These are phyloP conservation scores for Gasterosteus nipponicus DNA, from an alignment of 2,113 vertebrate species.

Conservation along the genomic window DNA sequence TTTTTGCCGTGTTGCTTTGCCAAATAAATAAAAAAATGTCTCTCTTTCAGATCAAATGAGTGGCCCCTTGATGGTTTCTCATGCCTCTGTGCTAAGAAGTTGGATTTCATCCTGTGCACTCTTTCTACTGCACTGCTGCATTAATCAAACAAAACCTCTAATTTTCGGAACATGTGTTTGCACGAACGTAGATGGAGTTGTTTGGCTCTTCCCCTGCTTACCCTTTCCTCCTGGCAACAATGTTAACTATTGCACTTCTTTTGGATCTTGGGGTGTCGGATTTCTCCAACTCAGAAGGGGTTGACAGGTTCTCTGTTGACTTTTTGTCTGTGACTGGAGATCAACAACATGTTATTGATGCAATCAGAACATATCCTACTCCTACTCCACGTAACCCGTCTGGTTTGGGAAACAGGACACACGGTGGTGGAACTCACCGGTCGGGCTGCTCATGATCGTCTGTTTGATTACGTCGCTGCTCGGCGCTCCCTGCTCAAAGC, in stretches of 20 bases:
- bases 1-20: constrained; percentile 24
- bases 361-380: not conserved
- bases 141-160: not conserved
- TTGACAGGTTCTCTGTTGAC: constrained; percentile 46
- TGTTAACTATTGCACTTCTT: constrained; percentile 72
- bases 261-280: constrained; percentile 73
- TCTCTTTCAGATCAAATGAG: constrained; percentile 40
- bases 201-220: constrained; percentile 62
- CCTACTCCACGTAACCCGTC: not conserved
- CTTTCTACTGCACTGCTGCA: not conserved
- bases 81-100: constrained; percentile 20
- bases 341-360: constrained; percentile 5
- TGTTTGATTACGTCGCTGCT: constrained; percentile 90
- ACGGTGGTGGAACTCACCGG: constrained; percentile 76
- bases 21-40: constrained; percentile 45
- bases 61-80: constrained; percentile 11
- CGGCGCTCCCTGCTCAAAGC: constrained; percentile 84
- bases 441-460: constrained; percentile 86
- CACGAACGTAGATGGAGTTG: not conserved
- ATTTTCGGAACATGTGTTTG: not conserved
- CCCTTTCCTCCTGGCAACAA: constrained; percentile 84
- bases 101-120: constrained; percentile 1
- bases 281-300: constrained; percentile 45
- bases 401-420: not conserved
- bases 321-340: constrained; percentile 55